These are phyloP conservation scores for Latrodectus geometricus DNA, from an alignment of 1,140 invertebrate genomes.

Conservation along the genomic window DNA sequence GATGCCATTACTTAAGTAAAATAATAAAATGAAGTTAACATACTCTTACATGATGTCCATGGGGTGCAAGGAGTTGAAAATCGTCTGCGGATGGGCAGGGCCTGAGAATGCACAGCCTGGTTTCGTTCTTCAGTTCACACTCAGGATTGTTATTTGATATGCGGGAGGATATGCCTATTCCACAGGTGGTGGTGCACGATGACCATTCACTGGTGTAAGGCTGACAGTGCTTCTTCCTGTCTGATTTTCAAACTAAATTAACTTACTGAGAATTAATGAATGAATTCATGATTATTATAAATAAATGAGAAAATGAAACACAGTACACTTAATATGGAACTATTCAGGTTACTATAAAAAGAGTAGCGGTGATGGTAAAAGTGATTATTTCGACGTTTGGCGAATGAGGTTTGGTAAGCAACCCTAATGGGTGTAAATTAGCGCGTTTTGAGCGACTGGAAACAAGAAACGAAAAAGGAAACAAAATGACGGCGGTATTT, in stretches of 20 bases:
- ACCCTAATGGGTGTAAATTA: no score
- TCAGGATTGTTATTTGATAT: slow-evolving; percentile 74
- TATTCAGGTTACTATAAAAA: no score
- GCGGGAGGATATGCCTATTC: slow-evolving; percentile 75
- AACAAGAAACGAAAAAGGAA: no score
- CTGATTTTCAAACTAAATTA: background rate
- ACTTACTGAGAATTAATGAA: no score
- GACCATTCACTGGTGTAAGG: slow-evolving; percentile 73
- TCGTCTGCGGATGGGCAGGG: slow-evolving; percentile 66
- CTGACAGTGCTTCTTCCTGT: slow-evolving; percentile 49
- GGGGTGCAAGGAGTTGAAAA: background rate
- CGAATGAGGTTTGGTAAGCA: no score
- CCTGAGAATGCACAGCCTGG: slow-evolving; percentile 75
- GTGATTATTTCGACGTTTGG: no score
- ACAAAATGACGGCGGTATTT: no score
- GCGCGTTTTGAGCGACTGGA: no score
- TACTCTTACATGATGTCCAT: slow-evolving; percentile 61
- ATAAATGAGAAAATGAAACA: no score
- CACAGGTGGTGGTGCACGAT: slow-evolving; percentile 75
- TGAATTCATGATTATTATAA: no score
- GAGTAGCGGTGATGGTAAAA: no score
- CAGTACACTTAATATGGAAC: no score
- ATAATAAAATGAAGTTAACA: slow-evolving; percentile 18
- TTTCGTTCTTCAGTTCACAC: slow-evolving; percentile 74
- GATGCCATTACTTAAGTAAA: background rate